Evolutionary conservation across 1,140 invertebrate species (phyloP).

Genomic region (Lucilia sericata): DNA sequence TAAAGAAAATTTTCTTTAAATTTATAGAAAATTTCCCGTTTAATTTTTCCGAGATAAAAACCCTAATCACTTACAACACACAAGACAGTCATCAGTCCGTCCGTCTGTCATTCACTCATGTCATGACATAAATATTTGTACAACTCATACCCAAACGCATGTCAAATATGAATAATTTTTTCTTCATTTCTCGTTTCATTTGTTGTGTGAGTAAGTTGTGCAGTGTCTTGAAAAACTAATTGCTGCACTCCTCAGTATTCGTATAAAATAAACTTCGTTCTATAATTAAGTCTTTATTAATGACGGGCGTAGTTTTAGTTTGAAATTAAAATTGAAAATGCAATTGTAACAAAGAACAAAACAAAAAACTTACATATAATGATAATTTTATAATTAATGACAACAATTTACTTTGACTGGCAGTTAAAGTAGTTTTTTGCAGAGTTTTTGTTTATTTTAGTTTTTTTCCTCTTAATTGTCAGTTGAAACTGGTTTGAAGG

Average conservation of each 20-base stretch:
- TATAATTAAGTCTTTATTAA: slow-evolving; percentile 8
- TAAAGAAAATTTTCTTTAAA: too few relatives aligned
- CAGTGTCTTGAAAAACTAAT: too few relatives aligned
- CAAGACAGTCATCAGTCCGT: not conserved
- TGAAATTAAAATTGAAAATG: not conserved
- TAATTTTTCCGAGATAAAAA: too few relatives aligned
- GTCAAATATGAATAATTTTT: not conserved
- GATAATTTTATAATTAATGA: slow-evolving; percentile 1
- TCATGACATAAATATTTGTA: not conserved
- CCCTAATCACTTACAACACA: not conserved
- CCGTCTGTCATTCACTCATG: not conserved
- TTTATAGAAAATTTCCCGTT: too few relatives aligned
- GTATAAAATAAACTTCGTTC: not conserved
- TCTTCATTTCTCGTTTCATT: not conserved
- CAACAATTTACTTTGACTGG: not conserved
- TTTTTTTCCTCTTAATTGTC: not conserved
- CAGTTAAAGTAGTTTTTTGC: not conserved
- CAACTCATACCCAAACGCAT: not conserved
- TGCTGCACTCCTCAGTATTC: too few relatives aligned
- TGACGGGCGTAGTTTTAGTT: slow-evolving; percentile 9
- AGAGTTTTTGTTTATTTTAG: not conserved
- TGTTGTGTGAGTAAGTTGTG: too few relatives aligned
- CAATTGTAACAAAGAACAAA: not conserved
- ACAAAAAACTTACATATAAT: not conserved
- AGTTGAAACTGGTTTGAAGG: not conserved